phyloP scores from a whole-genome alignment of 2,113 vertebrate species.

The Galemys pyrenaicus region DNA sequence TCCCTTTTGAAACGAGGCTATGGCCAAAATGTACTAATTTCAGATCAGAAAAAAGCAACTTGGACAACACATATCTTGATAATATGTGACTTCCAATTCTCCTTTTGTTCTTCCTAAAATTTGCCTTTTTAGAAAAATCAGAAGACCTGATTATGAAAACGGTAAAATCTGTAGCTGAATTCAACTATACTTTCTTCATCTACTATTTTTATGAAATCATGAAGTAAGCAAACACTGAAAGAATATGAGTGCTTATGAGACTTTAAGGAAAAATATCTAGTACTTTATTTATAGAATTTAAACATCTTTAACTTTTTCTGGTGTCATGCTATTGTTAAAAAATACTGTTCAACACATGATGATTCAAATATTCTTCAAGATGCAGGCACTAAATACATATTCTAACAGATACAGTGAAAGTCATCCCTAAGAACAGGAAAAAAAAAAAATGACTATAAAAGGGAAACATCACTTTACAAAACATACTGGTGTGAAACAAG shows the following conservation, averaged over 20 bases:
- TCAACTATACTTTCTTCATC: not conserved
- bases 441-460: not conserved
- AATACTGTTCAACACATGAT: not conserved
- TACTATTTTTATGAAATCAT: not conserved
- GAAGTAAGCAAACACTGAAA: not conserved
- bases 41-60: not conserved
- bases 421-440: not conserved
- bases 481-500: slow-evolving; percentile 50
- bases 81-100: not conserved
- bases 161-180: not conserved
- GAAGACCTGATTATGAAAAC: not conserved
- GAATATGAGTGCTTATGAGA: not conserved
- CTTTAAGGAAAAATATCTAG: not conserved
- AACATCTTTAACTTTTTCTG: not conserved
- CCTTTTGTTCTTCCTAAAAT: not conserved
- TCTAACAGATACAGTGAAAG: not conserved
- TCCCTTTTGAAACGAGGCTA: not conserved
- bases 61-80: not conserved
- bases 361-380: not conserved
- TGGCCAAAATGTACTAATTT: not conserved
- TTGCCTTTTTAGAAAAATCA: not conserved
- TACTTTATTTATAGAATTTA: not conserved
- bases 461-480: not conserved
- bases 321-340: not conserved
- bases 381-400: not conserved